phyloP scores from a whole-genome alignment of 2,113 vertebrate genomes.

The Malaclemys terrapin region DNA sequence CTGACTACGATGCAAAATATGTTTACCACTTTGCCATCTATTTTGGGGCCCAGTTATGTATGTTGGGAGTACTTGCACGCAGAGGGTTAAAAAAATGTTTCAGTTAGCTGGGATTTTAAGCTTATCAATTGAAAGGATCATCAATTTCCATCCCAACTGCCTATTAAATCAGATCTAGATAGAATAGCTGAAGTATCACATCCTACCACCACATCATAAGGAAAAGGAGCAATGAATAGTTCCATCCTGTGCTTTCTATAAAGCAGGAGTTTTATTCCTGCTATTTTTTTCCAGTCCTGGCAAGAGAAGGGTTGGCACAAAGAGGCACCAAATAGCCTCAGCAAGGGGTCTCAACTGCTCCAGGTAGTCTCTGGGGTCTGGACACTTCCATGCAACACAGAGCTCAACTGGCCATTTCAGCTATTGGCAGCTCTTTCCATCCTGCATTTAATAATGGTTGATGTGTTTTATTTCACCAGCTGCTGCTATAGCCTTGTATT shows the following conservation, averaged over 20 bases:
- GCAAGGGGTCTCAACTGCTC: background rate
- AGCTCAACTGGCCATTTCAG: background rate
- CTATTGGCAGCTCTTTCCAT: background rate
- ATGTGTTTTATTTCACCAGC: background rate
- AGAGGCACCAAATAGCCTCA: background rate
- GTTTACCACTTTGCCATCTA: background rate
- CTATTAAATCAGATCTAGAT: background rate
- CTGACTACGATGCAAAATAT: background rate
- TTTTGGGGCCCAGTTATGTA: background rate
- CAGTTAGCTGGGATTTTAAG: background rate
- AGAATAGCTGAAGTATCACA: background rate
- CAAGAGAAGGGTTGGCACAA: background rate
- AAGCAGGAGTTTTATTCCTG: rapidly evolving
- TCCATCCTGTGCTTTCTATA: background rate
- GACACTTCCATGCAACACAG: background rate
- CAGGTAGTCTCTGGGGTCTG: background rate
- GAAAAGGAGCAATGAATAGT: background rate
- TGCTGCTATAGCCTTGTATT: background rate
- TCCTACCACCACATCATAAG: background rate
- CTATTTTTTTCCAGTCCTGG: background rate
- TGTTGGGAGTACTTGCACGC: background rate
- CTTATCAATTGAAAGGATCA: background rate
- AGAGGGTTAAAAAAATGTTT: background rate
- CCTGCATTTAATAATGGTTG: background rate
- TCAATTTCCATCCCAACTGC: background rate